Evolutionary conservation across 2,888 invertebrate genomes (phyloP), one percentile per base, ranked within the genome.

Genomic region (Diaphora mendica): DNA sequence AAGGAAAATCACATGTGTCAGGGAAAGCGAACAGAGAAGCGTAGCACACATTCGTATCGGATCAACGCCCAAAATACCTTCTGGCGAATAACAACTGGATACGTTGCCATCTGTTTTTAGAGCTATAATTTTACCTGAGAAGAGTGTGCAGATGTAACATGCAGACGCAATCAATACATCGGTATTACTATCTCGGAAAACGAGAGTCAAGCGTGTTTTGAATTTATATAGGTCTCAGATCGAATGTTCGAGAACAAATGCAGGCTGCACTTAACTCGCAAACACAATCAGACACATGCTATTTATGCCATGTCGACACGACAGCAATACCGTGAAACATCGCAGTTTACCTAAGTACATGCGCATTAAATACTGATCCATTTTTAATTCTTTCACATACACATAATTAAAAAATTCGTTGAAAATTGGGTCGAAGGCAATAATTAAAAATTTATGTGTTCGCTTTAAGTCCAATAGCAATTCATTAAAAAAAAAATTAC

Each of bases 301-400:
- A 77, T 69, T 76, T 73, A 75, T 77, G 81, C 79, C 85, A 80
- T 84, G 86, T 81, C 86, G 79, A 87, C 88, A 89, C 87, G 88
- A 88, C 87, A 87, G 86, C 86, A 84, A 83, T 71, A 68, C 78
- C 65, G 71, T 75, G 72, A 79, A 64, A 79, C 79, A 75, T 72
- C 76, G 77, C 77, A 69, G 84, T 70, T 79, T 75, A 81, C 79
- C 73, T 69, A 72, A 71, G 71, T 77, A 77, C 73, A 79, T 77
- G 76, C 81, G 79, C 77, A 72, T 75, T 73, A 74, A 71, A 78
- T 72, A 68, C 71, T 72, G 72, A 76, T 74, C 67, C 68, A 67
- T 75, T 81, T 82, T 72, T 44, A 74, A 44, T 73, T 75, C 80
- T 70, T 76, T 75, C 80, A 85, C 75, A 72, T 75, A 76, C 78